Percentiles rank a stretch among this genome's conserved stretches.
These are phyloP conservation scores for Pycnonotus jocosus DNA, from an alignment of 2,113 vertebrate species.

Conservation along the genomic window DNA sequence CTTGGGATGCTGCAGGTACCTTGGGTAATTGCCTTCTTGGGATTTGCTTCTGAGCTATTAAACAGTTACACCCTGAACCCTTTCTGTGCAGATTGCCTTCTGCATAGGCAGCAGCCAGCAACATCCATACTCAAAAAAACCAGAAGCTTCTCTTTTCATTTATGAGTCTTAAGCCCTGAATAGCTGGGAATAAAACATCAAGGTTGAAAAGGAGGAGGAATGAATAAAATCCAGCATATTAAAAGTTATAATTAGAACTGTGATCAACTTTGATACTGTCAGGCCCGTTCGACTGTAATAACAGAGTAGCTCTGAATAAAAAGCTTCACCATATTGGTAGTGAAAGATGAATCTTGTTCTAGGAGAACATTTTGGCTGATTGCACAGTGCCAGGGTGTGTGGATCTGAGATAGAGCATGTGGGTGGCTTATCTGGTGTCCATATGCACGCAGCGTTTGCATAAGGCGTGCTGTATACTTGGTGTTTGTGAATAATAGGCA, in stretches of 20 bases:
- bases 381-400: neutral
- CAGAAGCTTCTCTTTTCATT: neutral
- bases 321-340: constrained; percentile 9
- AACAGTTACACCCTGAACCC: neutral
- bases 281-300: constrained; percentile 17
- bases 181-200: constrained; percentile 34
- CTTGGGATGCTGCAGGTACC: neutral
- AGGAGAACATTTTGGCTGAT: neutral
- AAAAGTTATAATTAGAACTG: constrained; percentile 53
- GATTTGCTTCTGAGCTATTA: neutral
- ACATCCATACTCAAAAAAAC: neutral
- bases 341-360: neutral
- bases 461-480: rapidly evolving
- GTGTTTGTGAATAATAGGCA: neutral
- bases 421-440: neutral
- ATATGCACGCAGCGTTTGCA: neutral
- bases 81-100: neutral
- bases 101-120: neutral
- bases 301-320: constrained; percentile 8
- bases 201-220: constrained; percentile 49
- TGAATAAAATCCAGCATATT: constrained; percentile 53
- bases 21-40: neutral
- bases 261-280: constrained; percentile 27
- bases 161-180: constrained; percentile 3
- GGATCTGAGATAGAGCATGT: neutral